Evolutionary conservation across 2,113 vertebrate species (phyloP).

Genomic region (Alligator mississippiensis): DNA sequence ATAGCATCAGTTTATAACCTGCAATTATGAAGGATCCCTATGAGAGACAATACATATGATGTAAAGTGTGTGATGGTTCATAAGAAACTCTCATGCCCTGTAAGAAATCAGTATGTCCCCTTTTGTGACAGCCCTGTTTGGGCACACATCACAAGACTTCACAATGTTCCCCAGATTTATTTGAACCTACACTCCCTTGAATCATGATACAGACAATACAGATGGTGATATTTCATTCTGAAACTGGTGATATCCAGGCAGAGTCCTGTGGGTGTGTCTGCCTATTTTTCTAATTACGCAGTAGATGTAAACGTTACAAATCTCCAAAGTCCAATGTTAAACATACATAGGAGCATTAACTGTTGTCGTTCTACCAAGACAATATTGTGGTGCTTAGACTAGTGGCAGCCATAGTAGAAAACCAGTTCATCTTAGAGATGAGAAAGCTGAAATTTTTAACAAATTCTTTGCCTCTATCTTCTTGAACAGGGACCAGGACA

Average conservation of each 20-base stretch:
- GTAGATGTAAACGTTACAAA: background rate
- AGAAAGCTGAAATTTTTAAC: no score
- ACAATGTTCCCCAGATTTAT: background rate
- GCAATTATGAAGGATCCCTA: background rate
- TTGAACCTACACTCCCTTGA: background rate
- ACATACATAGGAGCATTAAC: background rate
- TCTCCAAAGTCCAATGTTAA: background rate
- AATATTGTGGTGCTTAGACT: background rate
- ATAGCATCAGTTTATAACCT: background rate
- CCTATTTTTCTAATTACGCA: accelerated
- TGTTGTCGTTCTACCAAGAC: background rate
- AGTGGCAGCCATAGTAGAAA: background rate
- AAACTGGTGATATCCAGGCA: background rate
- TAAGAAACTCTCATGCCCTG: background rate
- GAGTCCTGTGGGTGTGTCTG: background rate
- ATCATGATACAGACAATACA: background rate
- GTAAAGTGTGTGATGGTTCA: background rate
- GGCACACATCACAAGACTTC: background rate
- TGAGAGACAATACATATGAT: background rate
- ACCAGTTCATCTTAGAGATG: background rate
- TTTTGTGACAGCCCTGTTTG: background rate
- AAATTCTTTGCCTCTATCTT: no score
- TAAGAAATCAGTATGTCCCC: background rate
- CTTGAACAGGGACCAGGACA: no score
- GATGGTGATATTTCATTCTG: background rate